Evolutionary conservation across 2,797 vertebrate genomes (phyloP), one percentile per base, ranked within the genome.

Genomic region (Lophotriccus pileatus): DNA sequence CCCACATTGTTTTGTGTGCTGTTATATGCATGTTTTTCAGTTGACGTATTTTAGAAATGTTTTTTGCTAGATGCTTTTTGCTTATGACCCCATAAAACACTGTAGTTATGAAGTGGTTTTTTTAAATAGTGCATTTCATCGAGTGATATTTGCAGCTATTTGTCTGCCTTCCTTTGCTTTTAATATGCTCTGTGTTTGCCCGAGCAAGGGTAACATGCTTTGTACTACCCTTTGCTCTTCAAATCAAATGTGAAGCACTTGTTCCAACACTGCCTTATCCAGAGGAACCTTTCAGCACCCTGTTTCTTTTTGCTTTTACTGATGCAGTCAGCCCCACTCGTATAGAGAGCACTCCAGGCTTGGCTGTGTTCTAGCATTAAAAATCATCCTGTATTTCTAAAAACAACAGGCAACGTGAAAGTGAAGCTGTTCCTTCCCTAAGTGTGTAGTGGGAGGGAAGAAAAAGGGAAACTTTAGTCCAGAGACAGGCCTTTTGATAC

Each of bases 311-410:
- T 70, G 14, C 24, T 69, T 50, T 80, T 62, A 36, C 19, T 82
- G 17, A n/a, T 64, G n/a, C 0, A 0, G 10, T 56, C 46, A 39
- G 23, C 37, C 64, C 74, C 34, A n/a, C 12, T 52, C 16, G 15
- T 58, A 18, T 7, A 67, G 59, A 52, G 47, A 13, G 10, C 25
- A 7, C 49, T 91, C 24, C 75, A 63, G 59, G 19, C 39, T 59
- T 92, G 50, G 32, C 55, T 62, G 15, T 69, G 13, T 79, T 87
- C 36, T 69, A 27, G 27, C 14, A 3, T 50, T 41, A 66, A 62
- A 87, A 86, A 27, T 63, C 52, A 55, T 28, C 15, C 15, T 46
- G 7, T 64, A 7, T 53, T 84, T 90, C 87, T 76, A 39, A 82
- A 82, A 52, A 30, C 50, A 52, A 12, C 17, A 19, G 28, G 50